phyloP scores from a whole-genome alignment of 2,888 invertebrate genomes.

The Acronicta aceris region DNA sequence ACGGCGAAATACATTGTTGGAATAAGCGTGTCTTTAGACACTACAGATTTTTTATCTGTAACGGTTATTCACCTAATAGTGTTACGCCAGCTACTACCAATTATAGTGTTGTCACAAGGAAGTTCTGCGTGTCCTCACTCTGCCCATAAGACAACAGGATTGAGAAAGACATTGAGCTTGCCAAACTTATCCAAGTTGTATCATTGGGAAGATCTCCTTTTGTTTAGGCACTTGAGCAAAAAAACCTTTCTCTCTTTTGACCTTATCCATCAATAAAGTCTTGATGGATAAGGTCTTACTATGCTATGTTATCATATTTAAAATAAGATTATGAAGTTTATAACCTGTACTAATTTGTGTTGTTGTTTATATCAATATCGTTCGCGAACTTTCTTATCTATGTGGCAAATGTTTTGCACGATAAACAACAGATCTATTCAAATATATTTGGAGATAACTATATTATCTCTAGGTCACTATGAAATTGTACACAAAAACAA shows the following conservation, averaged over 20 bases:
- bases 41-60: not conserved
- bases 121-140: not conserved
- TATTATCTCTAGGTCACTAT: constrained; percentile 5
- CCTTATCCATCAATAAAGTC: no score
- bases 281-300: not conserved
- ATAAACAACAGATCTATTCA: constrained; percentile 19
- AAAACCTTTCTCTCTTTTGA: no score
- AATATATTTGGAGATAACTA: constrained; percentile 19
- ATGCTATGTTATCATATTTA: no score
- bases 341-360: not conserved
- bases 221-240: no score
- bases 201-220: not conserved
- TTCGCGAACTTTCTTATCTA: constrained; percentile 23
- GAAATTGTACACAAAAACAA: constrained; percentile 8
- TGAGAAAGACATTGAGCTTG: not conserved
- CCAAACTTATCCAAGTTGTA: not conserved
- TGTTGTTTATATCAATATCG: constrained; percentile 24
- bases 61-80: not conserved
- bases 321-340: not conserved
- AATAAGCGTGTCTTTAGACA: not conserved
- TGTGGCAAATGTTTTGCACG: constrained; percentile 15
- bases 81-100: not conserved
- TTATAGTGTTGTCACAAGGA: not conserved
- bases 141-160: not conserved
- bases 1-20: not conserved